A percentile compares a stretch with the other conserved stretches of the same genome.
These are phyloP conservation scores for Emesis castigata DNA, from an alignment of 2,888 invertebrate genomes.

Conservation along the genomic window DNA sequence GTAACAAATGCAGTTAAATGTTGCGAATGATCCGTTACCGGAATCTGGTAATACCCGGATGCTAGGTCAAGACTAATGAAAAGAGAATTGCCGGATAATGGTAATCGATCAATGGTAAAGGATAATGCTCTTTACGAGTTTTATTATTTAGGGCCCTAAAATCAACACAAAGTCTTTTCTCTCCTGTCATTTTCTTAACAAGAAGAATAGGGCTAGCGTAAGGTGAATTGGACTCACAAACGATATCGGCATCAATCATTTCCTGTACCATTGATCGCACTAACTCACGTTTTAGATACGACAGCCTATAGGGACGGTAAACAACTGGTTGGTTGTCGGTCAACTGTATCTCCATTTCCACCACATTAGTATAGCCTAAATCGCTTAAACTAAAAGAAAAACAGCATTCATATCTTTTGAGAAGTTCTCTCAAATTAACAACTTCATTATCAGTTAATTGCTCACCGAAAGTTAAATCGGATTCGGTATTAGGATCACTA, in stretches of 20 bases:
- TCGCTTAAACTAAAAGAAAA: background rate
- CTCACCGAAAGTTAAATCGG: background rate
- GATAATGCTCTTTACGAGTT: background rate
- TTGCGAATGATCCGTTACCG: constrained; percentile 39
- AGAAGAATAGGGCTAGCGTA: constrained; percentile 52
- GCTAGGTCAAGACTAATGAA: constrained; percentile 39
- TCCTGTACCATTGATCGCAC: constrained; percentile 17
- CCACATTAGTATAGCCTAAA: background rate
- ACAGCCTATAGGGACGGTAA: background rate
- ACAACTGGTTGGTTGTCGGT: background rate
- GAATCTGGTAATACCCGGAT: constrained; percentile 40
- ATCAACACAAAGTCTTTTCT: constrained; percentile 4
- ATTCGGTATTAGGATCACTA: background rate
- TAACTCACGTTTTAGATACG: background rate
- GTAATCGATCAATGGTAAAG: constrained; percentile 6
- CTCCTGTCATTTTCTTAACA: constrained; percentile 51
- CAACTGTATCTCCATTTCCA: background rate
- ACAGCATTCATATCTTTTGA: background rate
- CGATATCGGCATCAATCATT: constrained; percentile 14
- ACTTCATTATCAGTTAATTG: background rate
- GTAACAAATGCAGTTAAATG: constrained; percentile 41
- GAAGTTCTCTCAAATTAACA: background rate
- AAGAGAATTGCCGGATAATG: constrained; percentile 46
- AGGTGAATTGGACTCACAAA: constrained; percentile 6
- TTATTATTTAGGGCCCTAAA: background rate